Evolutionary conservation across 2,797 vertebrate species (phyloP), one percentile per base, ranked within the genome.

Genomic region (Eidolon dupreanum): DNA sequence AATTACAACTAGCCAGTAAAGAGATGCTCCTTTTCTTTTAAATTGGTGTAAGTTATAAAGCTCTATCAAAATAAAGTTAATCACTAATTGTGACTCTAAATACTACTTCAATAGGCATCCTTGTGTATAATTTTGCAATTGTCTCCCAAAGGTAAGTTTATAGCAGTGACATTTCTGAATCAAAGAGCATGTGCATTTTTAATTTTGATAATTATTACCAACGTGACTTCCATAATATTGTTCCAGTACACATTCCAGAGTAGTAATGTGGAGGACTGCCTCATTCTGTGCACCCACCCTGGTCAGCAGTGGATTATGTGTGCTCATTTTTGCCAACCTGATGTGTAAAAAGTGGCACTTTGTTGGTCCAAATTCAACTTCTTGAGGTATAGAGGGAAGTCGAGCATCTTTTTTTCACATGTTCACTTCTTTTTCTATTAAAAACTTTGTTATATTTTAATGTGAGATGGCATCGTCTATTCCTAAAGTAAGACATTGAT

Each of bases 201-300:
- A 71, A 83, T 36, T 49, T 73, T 83, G 41, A 36, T 19, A 24
- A 78, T 87, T 63, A 24, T 90, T 53, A 20, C 26, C 57, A 22
- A 15, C 15, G 16, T 24, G 38, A 22, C 8, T 85, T 81, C 19
- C 61, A 28, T 51, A 70, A 51, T 36, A 8, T 13, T 41, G 22
- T 22, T 31, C 20, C 10, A 71, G 28, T 4, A 0, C 33, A 66
- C 2, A 13, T 3, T 53, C 16, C 4, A 0, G 0, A 31, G 77
- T 1, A 49, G 20, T 12, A 46, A 10, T 6, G 1, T 33, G 16
- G 15, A n/a, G 46, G 3, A 33, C 4, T 4, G 36, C 8, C 36
- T 70, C 8, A 3, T 5, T 61, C 24, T 2, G 2, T 1, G 10
- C 16, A 68, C 26, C 20, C n/a, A 65, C 11, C 10, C 16, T 75